phyloP scores from a whole-genome alignment of 2,888 invertebrate species.

The Scelioninae gen. 1 region DNA sequence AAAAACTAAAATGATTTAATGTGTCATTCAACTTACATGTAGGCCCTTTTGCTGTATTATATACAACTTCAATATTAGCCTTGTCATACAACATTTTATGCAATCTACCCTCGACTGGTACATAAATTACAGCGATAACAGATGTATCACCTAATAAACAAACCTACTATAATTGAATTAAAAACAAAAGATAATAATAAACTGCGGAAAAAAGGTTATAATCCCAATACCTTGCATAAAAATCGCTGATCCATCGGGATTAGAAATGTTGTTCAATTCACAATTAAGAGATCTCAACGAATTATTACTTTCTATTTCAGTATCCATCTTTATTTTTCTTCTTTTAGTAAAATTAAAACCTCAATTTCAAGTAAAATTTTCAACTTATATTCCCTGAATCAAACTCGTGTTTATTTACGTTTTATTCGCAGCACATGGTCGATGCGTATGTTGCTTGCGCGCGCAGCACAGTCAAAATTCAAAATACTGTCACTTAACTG shows the following conservation, averaged over 20 bases:
- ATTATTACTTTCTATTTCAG: slow-evolving; percentile 72
- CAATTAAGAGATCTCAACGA: slow-evolving; percentile 86
- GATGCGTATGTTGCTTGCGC: no score
- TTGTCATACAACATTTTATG: slow-evolving; percentile 91
- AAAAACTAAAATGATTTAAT: no score
- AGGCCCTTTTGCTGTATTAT: slow-evolving; percentile 88
- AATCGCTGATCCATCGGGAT: slow-evolving; percentile 92
- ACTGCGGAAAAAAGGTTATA: slow-evolving; percentile 11
- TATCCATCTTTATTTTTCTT: slow-evolving; percentile 57
- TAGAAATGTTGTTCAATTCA: slow-evolving; percentile 89
- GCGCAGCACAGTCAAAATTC: no score
- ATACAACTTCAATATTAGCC: slow-evolving; percentile 91
- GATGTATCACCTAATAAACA: slow-evolving; percentile 89
- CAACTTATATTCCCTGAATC: no score
- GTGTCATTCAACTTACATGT: slow-evolving; percentile 86
- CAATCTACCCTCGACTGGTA: slow-evolving; percentile 91
- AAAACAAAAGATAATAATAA: neutral
- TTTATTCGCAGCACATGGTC: no score
- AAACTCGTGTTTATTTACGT: no score
- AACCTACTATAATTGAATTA: neutral
- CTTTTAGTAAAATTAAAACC: neutral
- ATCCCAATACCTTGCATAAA: slow-evolving; percentile 89
- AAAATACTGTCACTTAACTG: no score
- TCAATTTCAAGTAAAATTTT: neutral
- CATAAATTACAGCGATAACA: slow-evolving; percentile 91